Percentiles rank a stretch among this genome's conserved stretches.
These are phyloP conservation scores for Poecilia latipinna DNA, from an alignment of 2,113 vertebrate species.

Conservation along the genomic window DNA sequence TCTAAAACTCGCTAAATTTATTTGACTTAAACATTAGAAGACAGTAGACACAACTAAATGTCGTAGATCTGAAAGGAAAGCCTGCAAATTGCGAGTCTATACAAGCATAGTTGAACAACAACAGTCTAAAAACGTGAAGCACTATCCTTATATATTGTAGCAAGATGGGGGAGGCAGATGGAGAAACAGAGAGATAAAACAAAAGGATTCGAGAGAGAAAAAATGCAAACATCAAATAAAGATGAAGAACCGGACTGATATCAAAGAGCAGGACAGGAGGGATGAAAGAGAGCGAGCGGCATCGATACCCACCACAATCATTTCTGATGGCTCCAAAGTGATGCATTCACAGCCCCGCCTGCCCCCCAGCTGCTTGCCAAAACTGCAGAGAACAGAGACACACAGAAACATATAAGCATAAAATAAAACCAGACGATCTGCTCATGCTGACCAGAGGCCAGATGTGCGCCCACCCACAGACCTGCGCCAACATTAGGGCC, in stretches of 20 bases:
- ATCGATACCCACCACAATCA: slow-evolving; percentile 93
- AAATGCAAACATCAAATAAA: slow-evolving; percentile 57
- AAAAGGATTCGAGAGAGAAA: background rate
- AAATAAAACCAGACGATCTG: slow-evolving; percentile 17
- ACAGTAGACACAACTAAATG: too few relatives aligned
- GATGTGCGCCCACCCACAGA: slow-evolving; percentile 16
- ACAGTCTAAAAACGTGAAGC: background rate
- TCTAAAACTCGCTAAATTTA: too few relatives aligned
- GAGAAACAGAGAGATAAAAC: background rate
- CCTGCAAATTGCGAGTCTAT: background rate
- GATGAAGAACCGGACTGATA: slow-evolving; percentile 20
- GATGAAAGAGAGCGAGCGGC: background rate
- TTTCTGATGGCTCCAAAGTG: slow-evolving; percentile 97
- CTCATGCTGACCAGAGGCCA: background rate
- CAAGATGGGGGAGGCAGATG: background rate
- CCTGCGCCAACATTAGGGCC: background rate
- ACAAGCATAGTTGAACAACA: background rate
- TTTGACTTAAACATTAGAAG: too few relatives aligned
- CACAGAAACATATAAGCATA: slow-evolving; percentile 18
- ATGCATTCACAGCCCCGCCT: slow-evolving; percentile 96
- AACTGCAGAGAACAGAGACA: slow-evolving; percentile 79
- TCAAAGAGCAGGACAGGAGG: slow-evolving; percentile 39
- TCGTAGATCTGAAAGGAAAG: background rate
- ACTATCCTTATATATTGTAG: background rate
- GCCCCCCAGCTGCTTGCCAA: slow-evolving; percentile 96